Conservation (phyloP, 2,797 vertebrate genomes). For the Acanthopagrus latus region DNA sequence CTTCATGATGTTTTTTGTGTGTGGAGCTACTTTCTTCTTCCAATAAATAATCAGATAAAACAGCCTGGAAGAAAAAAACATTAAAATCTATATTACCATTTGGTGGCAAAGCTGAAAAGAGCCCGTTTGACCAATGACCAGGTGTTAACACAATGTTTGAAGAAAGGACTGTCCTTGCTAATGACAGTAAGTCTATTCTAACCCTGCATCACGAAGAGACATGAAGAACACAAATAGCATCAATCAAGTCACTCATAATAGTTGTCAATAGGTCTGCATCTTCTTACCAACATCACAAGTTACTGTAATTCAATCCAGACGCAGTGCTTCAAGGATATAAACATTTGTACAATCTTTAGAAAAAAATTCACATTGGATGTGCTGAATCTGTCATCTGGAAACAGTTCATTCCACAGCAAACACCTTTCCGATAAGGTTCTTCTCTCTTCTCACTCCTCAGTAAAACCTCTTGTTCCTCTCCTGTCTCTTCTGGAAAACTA, state of each 20-base stretch:
- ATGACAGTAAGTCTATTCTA: background rate
- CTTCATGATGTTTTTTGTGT: background rate
- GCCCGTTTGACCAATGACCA: background rate
- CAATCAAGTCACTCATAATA: slow-evolving; percentile 13
- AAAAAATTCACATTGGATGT: slow-evolving; percentile 80
- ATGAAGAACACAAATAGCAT: slow-evolving; percentile 29
- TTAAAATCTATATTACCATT: background rate
- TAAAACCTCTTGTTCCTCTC: slow-evolving; percentile 99
- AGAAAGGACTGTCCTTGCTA: background rate
- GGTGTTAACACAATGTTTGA: background rate
- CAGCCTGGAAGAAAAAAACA: background rate
- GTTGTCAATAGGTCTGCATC: slow-evolving; percentile 2
- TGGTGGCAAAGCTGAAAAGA: background rate
- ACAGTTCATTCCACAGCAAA: slow-evolving; percentile 53
- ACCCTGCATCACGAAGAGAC: slow-evolving; percentile 33
- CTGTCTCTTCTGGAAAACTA: slow-evolving; percentile 98
- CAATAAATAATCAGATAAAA: slow-evolving; percentile 19
- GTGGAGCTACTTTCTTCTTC: background rate
- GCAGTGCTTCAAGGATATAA: slow-evolving; percentile 77
- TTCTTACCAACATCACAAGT: slow-evolving; percentile 17
- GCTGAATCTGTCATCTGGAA: slow-evolving; percentile 54
- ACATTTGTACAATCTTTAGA: slow-evolving; percentile 81
- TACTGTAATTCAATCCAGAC: slow-evolving; percentile 20
- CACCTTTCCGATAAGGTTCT: slow-evolving; percentile 17
- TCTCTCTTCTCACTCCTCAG: slow-evolving; percentile 73